Conservation (phyloP, 2,888 invertebrate species). For the Xylocampa areola region DNA sequence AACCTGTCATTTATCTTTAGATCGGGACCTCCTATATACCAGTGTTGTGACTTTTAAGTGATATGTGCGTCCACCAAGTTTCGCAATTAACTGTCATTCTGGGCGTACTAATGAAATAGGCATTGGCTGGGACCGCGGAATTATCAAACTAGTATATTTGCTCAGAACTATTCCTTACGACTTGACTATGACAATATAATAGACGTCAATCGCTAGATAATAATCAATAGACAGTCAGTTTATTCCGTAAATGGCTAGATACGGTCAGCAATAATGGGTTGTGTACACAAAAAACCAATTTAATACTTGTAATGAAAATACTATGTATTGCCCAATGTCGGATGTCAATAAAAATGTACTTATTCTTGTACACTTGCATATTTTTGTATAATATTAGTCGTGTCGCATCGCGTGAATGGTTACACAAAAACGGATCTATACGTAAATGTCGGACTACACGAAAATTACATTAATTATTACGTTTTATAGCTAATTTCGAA, state of each 20-base stretch:
- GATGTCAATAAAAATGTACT: conserved; percentile 26
- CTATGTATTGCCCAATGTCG: not conserved
- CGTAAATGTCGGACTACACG: conserved; percentile 51
- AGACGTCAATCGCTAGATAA: not conserved
- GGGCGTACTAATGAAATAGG: conserved; percentile 24
- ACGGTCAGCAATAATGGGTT: too few species aligned
- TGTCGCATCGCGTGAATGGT: conserved; percentile 37
- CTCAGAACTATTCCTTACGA: conserved; percentile 15
- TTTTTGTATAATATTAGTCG: conserved; percentile 51
- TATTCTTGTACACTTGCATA: conserved; percentile 48
- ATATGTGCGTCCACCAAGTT: not conserved
- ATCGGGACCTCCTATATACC: conserved; percentile 3
- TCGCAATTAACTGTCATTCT: conserved; percentile 12
- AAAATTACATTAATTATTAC: conserved; percentile 1
- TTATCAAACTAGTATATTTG: conserved; percentile 27
- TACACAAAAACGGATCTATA: conserved; percentile 38
- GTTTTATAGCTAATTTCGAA: conserved; percentile 14
- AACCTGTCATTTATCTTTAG: too few species aligned
- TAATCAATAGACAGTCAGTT: not conserved
- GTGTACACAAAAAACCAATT: not conserved
- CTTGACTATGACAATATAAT: conserved; percentile 1
- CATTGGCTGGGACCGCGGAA: conserved; percentile 22
- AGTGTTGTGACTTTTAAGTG: not conserved
- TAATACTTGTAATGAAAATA: conserved; percentile 28
- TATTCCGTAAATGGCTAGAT: not conserved